These are phyloP conservation scores for Steinernema scapterisci DNA, from an alignment of 2,888 invertebrate species.

Conservation along the genomic window DNA sequence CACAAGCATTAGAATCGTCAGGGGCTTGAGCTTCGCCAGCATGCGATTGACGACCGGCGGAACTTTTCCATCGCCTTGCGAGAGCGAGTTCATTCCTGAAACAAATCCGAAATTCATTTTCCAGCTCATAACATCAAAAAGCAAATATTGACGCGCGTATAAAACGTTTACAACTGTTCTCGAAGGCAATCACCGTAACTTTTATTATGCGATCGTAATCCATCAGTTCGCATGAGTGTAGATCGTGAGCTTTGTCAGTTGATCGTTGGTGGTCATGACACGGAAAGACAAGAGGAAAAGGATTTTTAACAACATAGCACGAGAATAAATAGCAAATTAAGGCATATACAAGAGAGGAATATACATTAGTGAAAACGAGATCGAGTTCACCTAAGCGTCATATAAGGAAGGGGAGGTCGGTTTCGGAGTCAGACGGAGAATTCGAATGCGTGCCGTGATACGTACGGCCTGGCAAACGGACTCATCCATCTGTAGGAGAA, in stretches of 20 bases:
- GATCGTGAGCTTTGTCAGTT: too few species aligned
- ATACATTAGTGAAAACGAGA: neutral
- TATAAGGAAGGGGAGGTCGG: too few species aligned
- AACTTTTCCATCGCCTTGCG: neutral
- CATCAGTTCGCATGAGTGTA: too few species aligned
- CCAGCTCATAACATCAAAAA: too few species aligned
- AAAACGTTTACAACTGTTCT: too few species aligned
- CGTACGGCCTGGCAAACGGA: conserved; percentile 79
- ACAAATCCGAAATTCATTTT: neutral
- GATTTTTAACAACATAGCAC: neutral
- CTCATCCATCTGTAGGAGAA: conserved; percentile 93
- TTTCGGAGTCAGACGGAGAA: conserved; percentile 78
- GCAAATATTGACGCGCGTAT: too few species aligned
- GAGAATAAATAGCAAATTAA: neutral
- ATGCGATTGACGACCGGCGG: neutral
- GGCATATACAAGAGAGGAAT: neutral
- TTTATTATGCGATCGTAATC: too few species aligned
- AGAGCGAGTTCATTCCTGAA: conserved; percentile 23
- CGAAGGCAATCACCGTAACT: too few species aligned
- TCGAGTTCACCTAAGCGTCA: neutral
- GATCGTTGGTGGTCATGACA: too few species aligned
- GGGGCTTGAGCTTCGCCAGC: neutral
- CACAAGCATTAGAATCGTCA: neutral
- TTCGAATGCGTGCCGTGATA: conserved; percentile 77
- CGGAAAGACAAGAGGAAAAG: too few species aligned